Conservation (phyloP, 2,797 vertebrate genomes). For the Aphelocoma californica region DNA sequence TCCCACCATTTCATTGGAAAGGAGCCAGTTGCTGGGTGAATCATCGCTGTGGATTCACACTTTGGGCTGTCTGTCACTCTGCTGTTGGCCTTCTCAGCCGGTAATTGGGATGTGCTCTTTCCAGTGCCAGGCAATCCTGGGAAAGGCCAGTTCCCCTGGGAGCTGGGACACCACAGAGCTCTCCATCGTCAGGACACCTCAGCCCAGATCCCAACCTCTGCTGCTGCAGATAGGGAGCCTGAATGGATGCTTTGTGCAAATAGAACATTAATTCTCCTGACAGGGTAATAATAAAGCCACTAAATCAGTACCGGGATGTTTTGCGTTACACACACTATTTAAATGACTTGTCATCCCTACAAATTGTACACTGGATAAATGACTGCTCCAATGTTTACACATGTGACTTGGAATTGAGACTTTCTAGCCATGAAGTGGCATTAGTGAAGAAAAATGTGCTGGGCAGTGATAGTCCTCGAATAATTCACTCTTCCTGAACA, state of each 20-base stretch:
- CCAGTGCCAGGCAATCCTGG: neutral
- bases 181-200: slow-evolving; percentile 1
- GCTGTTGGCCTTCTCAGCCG: neutral
- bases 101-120: neutral
- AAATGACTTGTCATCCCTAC: slow-evolving; percentile 70
- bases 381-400: slow-evolving; percentile 4
- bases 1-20: neutral
- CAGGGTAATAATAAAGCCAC: slow-evolving; percentile 70
- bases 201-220: neutral
- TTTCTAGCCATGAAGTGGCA: neutral
- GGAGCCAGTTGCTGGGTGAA: neutral
- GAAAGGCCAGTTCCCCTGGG: neutral
- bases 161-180: neutral
- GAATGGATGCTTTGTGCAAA: slow-evolving; percentile 50
- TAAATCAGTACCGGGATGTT: slow-evolving; percentile 66
- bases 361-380: slow-evolving; percentile 59
- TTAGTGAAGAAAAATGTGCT: slow-evolving; percentile 2
- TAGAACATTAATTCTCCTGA: slow-evolving; percentile 71
- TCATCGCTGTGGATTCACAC: neutral
- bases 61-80: neutral
- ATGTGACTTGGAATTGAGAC: neutral
- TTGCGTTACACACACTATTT: slow-evolving; percentile 64
- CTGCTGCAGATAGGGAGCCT: slow-evolving; percentile 18
- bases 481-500: neutral
- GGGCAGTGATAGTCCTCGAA: neutral